Conservation (phyloP, 1,140 invertebrate genomes). For the Drosophila ercepeae region DNA sequence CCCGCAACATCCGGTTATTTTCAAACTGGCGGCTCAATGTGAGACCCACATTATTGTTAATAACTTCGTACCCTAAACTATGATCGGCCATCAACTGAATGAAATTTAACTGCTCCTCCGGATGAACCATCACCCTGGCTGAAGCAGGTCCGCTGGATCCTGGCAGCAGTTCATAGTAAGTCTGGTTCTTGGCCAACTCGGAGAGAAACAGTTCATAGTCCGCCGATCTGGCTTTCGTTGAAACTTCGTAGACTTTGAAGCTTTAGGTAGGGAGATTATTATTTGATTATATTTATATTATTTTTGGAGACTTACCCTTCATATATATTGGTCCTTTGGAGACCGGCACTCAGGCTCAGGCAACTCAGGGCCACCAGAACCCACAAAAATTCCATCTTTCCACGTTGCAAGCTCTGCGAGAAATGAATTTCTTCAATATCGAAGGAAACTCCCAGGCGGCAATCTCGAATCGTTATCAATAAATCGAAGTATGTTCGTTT, state of each 20-base stretch:
- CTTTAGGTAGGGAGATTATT: slow-evolving; percentile 7
- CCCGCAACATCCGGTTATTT: slow-evolving; percentile 35
- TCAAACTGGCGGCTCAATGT: slow-evolving; percentile 42
- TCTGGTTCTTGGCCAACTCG: slow-evolving; percentile 38
- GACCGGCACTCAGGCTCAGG: slow-evolving; percentile 7
- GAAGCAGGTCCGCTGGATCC: slow-evolving; percentile 1
- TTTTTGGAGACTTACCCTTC: slow-evolving; percentile 40
- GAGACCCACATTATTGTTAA: slow-evolving; percentile 53
- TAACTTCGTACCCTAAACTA: slow-evolving; percentile 27
- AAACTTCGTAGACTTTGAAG: slow-evolving; percentile 58
- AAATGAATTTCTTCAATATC: slow-evolving; percentile 20
- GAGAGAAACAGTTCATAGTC: background rate
- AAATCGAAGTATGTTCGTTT: background rate
- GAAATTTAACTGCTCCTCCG: slow-evolving; percentile 48
- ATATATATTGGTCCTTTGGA: slow-evolving; percentile 26
- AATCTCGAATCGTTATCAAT: slow-evolving; percentile 22
- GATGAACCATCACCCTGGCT: slow-evolving; percentile 55
- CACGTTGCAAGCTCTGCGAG: slow-evolving; percentile 8
- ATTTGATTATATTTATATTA: background rate
- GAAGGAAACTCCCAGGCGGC: background rate
- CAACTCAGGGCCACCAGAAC: slow-evolving; percentile 23
- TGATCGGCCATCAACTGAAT: slow-evolving; percentile 28
- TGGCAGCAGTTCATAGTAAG: slow-evolving; percentile 50
- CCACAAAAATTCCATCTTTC: slow-evolving; percentile 46
- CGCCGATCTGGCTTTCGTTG: slow-evolving; percentile 15